Conservation (phyloP, 2,797 vertebrate species). For the Micrastur ruficollis region DNA sequence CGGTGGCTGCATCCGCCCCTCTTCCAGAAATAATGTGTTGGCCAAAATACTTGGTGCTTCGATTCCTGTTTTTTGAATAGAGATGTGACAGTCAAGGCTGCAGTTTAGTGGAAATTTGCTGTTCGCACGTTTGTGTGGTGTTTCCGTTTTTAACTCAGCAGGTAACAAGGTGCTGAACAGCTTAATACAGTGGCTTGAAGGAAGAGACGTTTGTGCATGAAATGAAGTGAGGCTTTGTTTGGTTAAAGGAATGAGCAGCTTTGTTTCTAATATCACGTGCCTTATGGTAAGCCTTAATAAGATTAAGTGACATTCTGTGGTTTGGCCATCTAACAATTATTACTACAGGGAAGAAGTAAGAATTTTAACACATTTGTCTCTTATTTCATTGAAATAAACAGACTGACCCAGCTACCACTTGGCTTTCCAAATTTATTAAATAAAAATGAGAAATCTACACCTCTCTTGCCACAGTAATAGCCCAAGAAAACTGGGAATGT, state of each 20-base stretch:
- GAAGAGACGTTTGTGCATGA: neutral
- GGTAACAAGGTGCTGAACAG: neutral
- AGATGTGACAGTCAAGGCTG: neutral
- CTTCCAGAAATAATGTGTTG: neutral
- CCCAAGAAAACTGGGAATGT: neutral
- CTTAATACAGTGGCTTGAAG: neutral
- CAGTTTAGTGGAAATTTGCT: neutral
- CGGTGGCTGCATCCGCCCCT: fast-evolving
- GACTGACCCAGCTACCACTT: neutral
- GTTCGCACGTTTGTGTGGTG: fast-evolving
- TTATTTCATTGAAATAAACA: neutral
- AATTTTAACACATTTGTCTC: neutral
- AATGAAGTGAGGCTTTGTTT: neutral
- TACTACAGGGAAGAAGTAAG: neutral
- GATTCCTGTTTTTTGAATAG: fast-evolving
- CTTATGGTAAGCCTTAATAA: neutral
- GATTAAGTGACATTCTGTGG: too few species aligned
- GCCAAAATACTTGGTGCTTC: neutral
- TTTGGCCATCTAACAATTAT: neutral
- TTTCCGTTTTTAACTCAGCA: neutral
- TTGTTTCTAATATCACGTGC: fast-evolving
- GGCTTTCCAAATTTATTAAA: too few species aligned
- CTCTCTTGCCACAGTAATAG: neutral
- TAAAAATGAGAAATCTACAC: neutral
- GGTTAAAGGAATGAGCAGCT: neutral